Percentiles rank a stretch among this genome's conserved stretches.
phyloP scores from a whole-genome alignment of 2,797 vertebrate genomes.

The Falco berigora region DNA sequence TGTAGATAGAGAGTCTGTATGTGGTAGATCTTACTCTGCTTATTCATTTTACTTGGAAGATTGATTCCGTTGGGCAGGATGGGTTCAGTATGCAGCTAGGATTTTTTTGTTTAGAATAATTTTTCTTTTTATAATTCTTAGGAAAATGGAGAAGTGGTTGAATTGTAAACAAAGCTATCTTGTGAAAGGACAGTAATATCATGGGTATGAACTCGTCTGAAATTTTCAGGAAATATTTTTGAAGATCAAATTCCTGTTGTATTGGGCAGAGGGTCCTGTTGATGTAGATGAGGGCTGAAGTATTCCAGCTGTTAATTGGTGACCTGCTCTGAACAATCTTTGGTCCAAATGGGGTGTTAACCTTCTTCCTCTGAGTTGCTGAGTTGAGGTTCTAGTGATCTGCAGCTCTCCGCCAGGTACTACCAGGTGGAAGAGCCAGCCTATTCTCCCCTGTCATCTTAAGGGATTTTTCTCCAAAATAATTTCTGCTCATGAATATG shows the following conservation, averaged over 20 bases:
- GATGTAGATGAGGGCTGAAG: neutral
- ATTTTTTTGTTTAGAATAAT: neutral
- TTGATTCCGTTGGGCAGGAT: neutral
- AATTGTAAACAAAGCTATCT: neutral
- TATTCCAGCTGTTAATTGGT: neutral
- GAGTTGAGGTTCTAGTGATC: neutral
- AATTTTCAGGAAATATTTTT: neutral
- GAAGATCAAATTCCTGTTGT: neutral
- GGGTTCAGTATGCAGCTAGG: neutral
- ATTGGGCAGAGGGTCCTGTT: neutral
- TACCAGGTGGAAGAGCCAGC: neutral
- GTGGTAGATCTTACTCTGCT: neutral
- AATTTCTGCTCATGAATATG: neutral
- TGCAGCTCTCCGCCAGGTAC: neutral
- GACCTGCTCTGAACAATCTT: neutral
- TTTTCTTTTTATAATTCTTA: neutral
- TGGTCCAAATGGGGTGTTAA: neutral
- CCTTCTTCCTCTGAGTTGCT: neutral
- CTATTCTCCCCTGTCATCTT: neutral
- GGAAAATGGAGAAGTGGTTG: neutral
- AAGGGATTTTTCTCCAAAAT: neutral
- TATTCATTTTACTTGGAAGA: neutral
- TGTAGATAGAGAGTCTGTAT: neutral
- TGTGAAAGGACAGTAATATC: neutral
- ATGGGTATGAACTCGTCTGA: neutral